These are phyloP conservation scores for Otolemur garnettii DNA, from an alignment of 2,113 vertebrate genomes.

Conservation along the genomic window DNA sequence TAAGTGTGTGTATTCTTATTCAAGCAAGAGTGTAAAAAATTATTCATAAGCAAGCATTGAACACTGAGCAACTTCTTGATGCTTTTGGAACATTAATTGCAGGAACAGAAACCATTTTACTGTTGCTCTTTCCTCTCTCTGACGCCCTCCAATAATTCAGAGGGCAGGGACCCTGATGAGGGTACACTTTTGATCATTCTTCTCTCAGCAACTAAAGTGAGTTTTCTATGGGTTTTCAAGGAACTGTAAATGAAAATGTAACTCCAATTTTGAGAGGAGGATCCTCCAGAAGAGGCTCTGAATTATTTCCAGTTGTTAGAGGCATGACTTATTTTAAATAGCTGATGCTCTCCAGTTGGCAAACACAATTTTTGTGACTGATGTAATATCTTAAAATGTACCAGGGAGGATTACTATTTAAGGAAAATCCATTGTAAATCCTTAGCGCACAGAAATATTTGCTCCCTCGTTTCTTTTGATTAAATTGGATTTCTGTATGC, in stretches of 20 bases:
- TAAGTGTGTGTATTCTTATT: background rate
- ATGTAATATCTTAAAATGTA: conserved; percentile 48
- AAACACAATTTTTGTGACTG: conserved; percentile 56
- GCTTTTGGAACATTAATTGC: background rate
- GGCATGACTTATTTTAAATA: conserved; percentile 69
- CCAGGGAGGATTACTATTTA: conserved; percentile 64
- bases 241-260: background rate
- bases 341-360: conserved; percentile 68
- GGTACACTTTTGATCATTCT: background rate
- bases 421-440: conserved; percentile 65
- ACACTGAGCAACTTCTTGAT: background rate
- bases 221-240: background rate
- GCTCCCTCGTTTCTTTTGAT: conserved; percentile 46
- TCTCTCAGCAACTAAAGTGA: background rate
- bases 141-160: background rate
- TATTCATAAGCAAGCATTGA: conserved; percentile 22
- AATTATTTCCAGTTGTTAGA: background rate
- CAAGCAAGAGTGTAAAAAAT: conserved; percentile 6
- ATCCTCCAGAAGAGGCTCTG: background rate
- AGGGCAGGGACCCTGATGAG: background rate
- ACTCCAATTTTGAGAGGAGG: background rate
- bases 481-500: conserved; percentile 7
- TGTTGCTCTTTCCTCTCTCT: background rate
- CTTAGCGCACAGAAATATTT: background rate
- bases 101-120: background rate